These are phyloP conservation scores for Pomatorhinus ruficollis DNA, from an alignment of 2,113 vertebrate genomes.

Conservation along the genomic window DNA sequence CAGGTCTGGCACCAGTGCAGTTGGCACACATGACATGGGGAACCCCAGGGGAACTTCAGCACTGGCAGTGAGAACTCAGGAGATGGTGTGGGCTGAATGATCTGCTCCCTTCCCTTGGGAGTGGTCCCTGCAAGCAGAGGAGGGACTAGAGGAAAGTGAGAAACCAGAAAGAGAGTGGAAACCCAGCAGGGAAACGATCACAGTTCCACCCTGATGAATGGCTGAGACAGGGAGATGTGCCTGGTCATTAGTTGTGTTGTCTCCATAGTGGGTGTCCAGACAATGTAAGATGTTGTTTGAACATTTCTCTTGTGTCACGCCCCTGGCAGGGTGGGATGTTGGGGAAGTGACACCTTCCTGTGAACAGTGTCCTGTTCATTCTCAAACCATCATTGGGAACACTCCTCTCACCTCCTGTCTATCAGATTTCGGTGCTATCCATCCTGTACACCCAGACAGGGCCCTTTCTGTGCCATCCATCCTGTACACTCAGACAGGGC, in stretches of 20 bases:
- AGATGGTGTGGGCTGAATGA: neutral
- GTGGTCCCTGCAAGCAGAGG: neutral
- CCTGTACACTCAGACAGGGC: neutral
- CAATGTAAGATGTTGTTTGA: rapidly evolving
- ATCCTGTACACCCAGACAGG: neutral
- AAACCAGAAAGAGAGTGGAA: neutral
- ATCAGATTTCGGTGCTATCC: neutral
- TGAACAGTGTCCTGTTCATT: neutral
- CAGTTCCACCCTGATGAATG: neutral
- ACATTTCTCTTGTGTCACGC: rapidly evolving
- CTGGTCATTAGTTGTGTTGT: neutral
- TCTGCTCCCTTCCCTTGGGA: neutral
- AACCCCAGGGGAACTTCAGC: neutral
- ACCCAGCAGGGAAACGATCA: neutral
- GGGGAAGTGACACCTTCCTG: neutral
- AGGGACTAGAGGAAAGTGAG: neutral
- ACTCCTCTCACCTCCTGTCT: neutral
- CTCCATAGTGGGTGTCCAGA: neutral
- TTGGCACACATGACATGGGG: neutral
- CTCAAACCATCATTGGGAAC: neutral
- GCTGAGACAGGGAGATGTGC: neutral
- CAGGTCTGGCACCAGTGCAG: neutral
- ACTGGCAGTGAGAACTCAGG: neutral
- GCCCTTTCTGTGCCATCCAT: neutral
- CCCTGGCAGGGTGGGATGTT: neutral